Evolutionary conservation across 2,797 vertebrate genomes (phyloP), one percentile per base, ranked within the genome.

Genomic region (Psittacula derbiana): DNA sequence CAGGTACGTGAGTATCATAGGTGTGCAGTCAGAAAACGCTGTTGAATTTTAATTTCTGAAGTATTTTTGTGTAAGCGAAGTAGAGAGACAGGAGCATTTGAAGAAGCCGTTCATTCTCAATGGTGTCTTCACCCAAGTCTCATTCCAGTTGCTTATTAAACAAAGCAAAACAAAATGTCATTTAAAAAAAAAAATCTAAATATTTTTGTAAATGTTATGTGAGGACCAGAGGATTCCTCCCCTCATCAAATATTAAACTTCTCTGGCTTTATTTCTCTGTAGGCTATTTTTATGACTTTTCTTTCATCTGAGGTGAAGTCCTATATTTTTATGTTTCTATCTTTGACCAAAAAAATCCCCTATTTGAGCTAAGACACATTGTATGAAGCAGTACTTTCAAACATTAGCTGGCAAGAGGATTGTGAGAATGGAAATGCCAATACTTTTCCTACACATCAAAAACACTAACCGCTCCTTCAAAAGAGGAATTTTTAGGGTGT

Each of bases 81-180:
- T 94, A 95, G 57, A 75, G 90, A 89, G 78, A 74, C 75, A 80
- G 80, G 62, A 84, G 60, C 15, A 2, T 93, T 93, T 96, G 85
- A 96, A 95, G 71, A 95, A 90, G 88, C 76, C 92, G 86, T 82
- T 97, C 95, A 61, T 96, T 95, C 89, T 96, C 93, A 95, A 46
- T 88, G 38, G 78, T 95, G 69, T 96, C 91, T 97, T 96, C 95
- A 88, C 91, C 79, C 80, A 94, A 47, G 65, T 89, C 72, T 95
- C 65, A 82, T 97, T 97, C 84, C 79, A 91, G 73, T 91, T 97
- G 78, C 71, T 95, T 97, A 62, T 96, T 97, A 97, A 98, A 94
- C 55, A 90, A 88, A 70, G 50, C 36, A 75, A 95, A 95, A 79
- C 62, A 95, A 90, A 92, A 93, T 49, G 60, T 60, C 41, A 65